Base-by-base conservation (phyloP, 2,888 invertebrate genomes). In the Crocallis elinguaria region DNA sequence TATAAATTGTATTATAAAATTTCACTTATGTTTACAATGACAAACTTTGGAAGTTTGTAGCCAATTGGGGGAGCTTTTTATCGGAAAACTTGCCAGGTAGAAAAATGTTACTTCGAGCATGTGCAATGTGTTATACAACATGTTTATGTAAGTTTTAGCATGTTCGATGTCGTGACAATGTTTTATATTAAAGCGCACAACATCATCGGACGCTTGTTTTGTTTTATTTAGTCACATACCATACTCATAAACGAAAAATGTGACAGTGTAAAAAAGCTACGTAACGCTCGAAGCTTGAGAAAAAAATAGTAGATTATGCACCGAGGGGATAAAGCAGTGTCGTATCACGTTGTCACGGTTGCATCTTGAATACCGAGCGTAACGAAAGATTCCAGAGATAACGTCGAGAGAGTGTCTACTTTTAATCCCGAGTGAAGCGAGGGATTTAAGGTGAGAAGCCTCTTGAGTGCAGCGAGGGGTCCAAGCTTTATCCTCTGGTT, bases 91-190 rank as follows among this genome's bases (percentile, higher is more conserved):
- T 17, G n/a, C 0, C n/a, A n/a, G 32, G 13, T 35, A 36, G 35
- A 35, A 19, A 9, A 8, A 42, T 29, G 9, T 23, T 21, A 19
- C 21, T 39, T 29, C 14, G 19, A 44, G 49, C 49, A 49, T 55
- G 49, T 44, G 23, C n/a, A 21, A 45, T 35, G 8, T 27, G 13
- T 25, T 32, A 14, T 12, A 38, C n/a, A 14, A 36, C 19, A 27
- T 32, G 14, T 33, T 14, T 19, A 11, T 2, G 17, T 27, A 8
- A 19, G 17, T 36, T 19, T 39, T 35, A 46, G 60, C 57, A 57
- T 60, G 60, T 32, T 57, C 27, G 45, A 53, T 57, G 50, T 60
- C 50, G 45, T 53, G 33, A 39, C 27, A 11, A 21, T 35, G 21
- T 14, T n/a, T n/a, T 25, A 25, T n/a, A 38, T 38, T 19, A 1